Evolutionary conservation across 1,140 invertebrate genomes (phyloP).

Genomic region (Apis mellifera): Amel_HAv3.1 CM009941.2:9550501-9551000

Average conservation of each 20-base stretch:
- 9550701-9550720: background rate
- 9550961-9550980: too few relatives aligned
- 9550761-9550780: slow-evolving; percentile 1
- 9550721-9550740: background rate
- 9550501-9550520: background rate
- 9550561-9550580: background rate
- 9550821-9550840: background rate
- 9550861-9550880: too few relatives aligned
- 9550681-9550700: slow-evolving; percentile 17
- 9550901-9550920: too few relatives aligned
- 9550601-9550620: slow-evolving; percentile 38
- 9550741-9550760: slow-evolving; percentile 2
- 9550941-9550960: too few relatives aligned
- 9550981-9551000: too few relatives aligned
- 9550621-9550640: slow-evolving; percentile 44
- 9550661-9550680: slow-evolving; percentile 54
- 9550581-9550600: background rate
- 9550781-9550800: background rate
- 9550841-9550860: background rate
- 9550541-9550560: slow-evolving; percentile 17
- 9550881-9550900: too few relatives aligned
- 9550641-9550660: slow-evolving; percentile 55
- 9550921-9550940: too few relatives aligned
- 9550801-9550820: background rate
- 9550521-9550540: background rate